Conservation (phyloP, 2,113 vertebrate genomes). For the Oreochromis aureus region DNA sequence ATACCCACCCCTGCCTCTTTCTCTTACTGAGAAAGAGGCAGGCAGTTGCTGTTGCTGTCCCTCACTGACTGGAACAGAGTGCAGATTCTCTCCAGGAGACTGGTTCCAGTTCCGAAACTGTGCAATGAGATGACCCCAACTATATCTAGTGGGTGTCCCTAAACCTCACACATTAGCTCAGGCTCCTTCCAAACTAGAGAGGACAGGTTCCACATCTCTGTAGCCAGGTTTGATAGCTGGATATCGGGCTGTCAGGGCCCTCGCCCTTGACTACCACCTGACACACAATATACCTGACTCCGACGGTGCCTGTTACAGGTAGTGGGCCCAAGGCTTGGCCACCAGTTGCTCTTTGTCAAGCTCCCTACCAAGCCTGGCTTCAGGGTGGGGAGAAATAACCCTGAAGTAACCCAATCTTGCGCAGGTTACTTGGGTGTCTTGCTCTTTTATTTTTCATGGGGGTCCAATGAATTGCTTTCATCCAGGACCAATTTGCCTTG, state of each 20-base stretch:
- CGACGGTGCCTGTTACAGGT: fast-evolving
- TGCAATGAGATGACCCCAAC: not conserved
- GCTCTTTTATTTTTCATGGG: not conserved
- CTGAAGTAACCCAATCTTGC: not conserved
- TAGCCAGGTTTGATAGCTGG: not conserved
- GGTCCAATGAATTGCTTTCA: not conserved
- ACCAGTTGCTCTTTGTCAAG: not conserved
- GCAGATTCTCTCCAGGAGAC: not conserved
- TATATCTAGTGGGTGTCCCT: not conserved
- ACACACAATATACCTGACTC: not conserved
- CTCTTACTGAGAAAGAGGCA: not conserved
- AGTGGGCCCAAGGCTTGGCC: not conserved
- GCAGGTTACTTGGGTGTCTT: not conserved
- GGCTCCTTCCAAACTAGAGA: not conserved
- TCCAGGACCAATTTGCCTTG: not conserved
- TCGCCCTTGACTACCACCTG: not conserved
- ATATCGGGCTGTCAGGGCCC: not conserved
- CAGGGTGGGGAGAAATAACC: not conserved
- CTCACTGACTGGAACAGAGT: not conserved
- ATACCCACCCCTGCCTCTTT: not conserved
- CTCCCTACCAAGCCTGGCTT: not conserved
- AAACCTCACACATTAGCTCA: not conserved
- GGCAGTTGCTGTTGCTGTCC: fast-evolving
- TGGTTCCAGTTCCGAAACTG: not conserved
- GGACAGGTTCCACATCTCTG: not conserved